Evolutionary conservation across 2,797 vertebrate genomes (phyloP).

Genomic region (Esox lucius): DNA sequence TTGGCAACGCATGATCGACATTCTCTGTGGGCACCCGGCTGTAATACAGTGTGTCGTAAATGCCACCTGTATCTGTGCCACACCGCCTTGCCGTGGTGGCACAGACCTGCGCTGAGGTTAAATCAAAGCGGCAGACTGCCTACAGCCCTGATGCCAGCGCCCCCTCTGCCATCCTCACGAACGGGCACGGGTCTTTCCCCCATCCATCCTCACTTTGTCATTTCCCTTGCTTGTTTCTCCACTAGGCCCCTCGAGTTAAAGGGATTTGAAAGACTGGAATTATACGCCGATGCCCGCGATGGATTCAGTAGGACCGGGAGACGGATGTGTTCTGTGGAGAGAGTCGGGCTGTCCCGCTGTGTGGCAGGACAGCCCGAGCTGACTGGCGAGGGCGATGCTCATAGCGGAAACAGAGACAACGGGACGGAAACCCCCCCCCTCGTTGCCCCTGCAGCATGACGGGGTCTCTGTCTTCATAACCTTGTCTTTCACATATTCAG

Average conservation of each 20-base stretch:
- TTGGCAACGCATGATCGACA: slow-evolving; percentile 27
- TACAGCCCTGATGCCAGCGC: slow-evolving; percentile 72
- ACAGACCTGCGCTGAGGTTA: slow-evolving; percentile 62
- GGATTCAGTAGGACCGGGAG: neutral
- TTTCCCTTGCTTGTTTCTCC: slow-evolving; percentile 45
- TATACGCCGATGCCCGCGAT: slow-evolving; percentile 23
- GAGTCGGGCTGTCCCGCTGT: neutral
- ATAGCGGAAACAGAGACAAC: too few species aligned
- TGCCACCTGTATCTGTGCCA: slow-evolving; percentile 53
- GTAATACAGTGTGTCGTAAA: slow-evolving; percentile 49
- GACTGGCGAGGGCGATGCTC: neutral
- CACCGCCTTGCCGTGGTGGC: slow-evolving; percentile 60
- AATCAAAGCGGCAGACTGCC: slow-evolving; percentile 67
- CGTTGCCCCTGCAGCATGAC: too few species aligned
- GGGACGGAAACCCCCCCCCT: too few species aligned
- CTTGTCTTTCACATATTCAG: too few species aligned
- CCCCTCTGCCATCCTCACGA: slow-evolving; percentile 63
- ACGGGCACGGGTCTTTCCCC: slow-evolving; percentile 50
- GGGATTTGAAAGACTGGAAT: neutral
- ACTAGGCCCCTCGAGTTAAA: neutral
- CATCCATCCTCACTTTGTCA: slow-evolving; percentile 25
- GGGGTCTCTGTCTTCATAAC: too few species aligned
- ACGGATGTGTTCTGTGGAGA: neutral
- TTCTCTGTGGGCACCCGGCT: slow-evolving; percentile 21
- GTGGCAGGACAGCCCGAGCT: neutral